Evolutionary conservation across 2,113 vertebrate genomes (phyloP), one percentile per base, ranked within the genome.

Genomic region (Ranitomeya variabilis): DNA sequence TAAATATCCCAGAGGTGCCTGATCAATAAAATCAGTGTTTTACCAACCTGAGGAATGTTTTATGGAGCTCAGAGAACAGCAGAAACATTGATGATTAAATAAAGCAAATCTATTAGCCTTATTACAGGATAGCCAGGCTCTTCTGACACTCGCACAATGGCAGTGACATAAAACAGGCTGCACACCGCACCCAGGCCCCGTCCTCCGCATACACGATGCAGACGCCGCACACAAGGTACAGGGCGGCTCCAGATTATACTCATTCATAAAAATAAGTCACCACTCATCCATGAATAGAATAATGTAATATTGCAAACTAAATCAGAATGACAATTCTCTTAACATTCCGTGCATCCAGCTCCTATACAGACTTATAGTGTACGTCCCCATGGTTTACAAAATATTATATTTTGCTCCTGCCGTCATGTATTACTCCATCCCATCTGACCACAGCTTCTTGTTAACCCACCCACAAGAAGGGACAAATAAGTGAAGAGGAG

Each of bases 101-200:
- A 94, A 94, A 95, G 91, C 92, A 93, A 94, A 92, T 91, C 31
- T 93, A 95, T 95, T 94, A 94, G 95, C 94, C 94, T 95, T 94
- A 95, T 95, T 95, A 95, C 85, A 90, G 79, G 69, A 85, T 51
- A 45, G 73, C 69, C 23, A 31, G 71, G 87, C 1, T 69, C 62
- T 71, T 57, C 74, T 79, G 82, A 89, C 80, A 85, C 57, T 57
- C 64, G 69, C 10, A 60, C 59, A 81, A 15, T 57, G 81, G 62
- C 7, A 26, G 0, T 0, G 0, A 1, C 16, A 80, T 52, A 21
- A 31, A 78, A 10, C 37, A 0, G 4, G 86, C 21, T 6, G 55
- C 13, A 37, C 80, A 52, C 60, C 21, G 37, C 26, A 57, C 71
- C 21, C 54, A 51, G 11, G 31, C 2, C 55, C 60, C 3, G 26